Evolutionary conservation across 2,888 invertebrate species (phyloP).

Genomic region (Drosophila peninsularis): DNA sequence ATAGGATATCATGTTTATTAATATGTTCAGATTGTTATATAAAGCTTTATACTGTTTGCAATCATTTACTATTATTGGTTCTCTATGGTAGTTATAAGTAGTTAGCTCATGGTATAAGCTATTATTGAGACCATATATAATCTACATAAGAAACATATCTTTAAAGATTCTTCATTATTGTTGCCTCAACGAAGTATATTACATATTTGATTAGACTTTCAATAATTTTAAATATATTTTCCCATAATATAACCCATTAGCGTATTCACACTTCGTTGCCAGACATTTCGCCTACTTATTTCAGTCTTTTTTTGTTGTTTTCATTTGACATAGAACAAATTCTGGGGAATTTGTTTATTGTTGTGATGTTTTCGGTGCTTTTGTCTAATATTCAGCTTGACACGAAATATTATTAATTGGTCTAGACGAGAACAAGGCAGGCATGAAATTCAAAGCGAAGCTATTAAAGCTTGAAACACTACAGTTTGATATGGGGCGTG

Average conservation of each 20-base stretch:
- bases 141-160: too few relatives aligned
- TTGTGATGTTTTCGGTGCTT: conserved; percentile 36
- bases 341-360: conserved; percentile 51
- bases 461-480: conserved; percentile 30
- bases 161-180: background rate
- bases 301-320: conserved; percentile 2
- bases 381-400: conserved; percentile 63
- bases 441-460: conserved; percentile 33
- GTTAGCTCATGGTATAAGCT: background rate
- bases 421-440: conserved; percentile 60
- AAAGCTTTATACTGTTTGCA: too few relatives aligned
- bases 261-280: conserved; percentile 3
- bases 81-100: too few relatives aligned
- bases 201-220: background rate
- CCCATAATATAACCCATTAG: background rate
- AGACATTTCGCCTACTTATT: background rate
- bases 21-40: too few relatives aligned
- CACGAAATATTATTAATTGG: conserved; percentile 76
- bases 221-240: background rate
- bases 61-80: too few relatives aligned
- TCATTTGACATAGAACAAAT: conserved; percentile 32
- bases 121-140: background rate
- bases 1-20: too few relatives aligned
- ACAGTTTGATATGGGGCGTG: conserved; percentile 5
- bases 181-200: background rate